Percentiles rank a stretch among this genome's conserved stretches.
Evolutionary conservation across 2,888 invertebrate species (phyloP).

Genomic region (Synergus umbraculus): DNA sequence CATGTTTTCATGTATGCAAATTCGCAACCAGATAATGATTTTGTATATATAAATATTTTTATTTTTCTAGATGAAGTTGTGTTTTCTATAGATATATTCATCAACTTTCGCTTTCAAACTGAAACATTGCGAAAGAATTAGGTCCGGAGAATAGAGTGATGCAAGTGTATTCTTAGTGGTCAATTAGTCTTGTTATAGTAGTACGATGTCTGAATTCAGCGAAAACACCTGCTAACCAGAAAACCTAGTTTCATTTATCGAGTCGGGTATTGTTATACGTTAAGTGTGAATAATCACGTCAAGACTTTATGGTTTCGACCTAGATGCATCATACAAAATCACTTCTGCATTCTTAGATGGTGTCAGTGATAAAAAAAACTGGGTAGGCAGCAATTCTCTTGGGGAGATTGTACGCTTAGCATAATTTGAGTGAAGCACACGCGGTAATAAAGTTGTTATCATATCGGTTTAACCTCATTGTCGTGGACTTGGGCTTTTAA

Average conservation of each 20-base stretch:
- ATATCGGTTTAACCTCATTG: not conserved
- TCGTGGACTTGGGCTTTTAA: not conserved
- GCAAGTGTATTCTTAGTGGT: not conserved
- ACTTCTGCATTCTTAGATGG: not conserved
- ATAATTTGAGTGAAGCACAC: not conserved
- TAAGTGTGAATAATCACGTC: conserved; percentile 11
- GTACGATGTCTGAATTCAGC: conserved; percentile 1
- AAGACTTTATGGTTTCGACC: conserved; percentile 12
- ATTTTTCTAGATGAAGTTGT: no score
- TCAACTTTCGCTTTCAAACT: not conserved
- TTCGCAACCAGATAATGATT: conserved; percentile 20
- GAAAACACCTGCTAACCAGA: not conserved
- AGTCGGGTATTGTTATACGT: not conserved
- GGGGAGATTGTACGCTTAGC: not conserved
- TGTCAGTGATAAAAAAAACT: conserved; percentile 8
- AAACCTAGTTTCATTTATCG: conserved; percentile 28
- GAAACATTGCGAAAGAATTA: not conserved
- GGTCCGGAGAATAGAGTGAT: conserved; percentile 10
- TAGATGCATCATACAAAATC: conserved; percentile 17
- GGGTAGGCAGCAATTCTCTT: not conserved
- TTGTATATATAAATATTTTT: not conserved
- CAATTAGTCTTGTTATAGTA: conserved; percentile 16
- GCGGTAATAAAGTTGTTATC: conserved; percentile 13
- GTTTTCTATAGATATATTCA: not conserved
- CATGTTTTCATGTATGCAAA: not conserved